A percentile compares a stretch with the other conserved stretches of the same genome.
Evolutionary conservation across 1,140 invertebrate species (phyloP).

Genomic region (Drosophila pachea): DNA sequence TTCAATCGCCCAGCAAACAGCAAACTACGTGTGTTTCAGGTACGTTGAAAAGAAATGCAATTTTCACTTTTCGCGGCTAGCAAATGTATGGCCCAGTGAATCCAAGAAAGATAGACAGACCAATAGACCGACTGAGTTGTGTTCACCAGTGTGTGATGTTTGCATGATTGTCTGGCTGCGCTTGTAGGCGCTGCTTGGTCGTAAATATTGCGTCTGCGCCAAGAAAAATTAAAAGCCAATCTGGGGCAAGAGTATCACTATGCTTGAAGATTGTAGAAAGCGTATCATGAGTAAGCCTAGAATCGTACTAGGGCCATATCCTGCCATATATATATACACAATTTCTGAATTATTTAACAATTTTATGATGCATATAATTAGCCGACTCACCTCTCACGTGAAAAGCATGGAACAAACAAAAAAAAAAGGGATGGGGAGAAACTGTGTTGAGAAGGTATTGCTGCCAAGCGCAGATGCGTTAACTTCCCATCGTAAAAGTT

Average conservation of each 20-base stretch:
- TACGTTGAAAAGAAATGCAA: constrained; percentile 72
- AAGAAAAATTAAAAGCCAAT: constrained; percentile 66
- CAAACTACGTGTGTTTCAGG: too few relatives aligned
- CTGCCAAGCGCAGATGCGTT: too few relatives aligned
- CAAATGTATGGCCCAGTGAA: constrained; percentile 49
- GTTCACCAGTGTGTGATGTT: constrained; percentile 11
- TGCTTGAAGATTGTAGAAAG: constrained; percentile 70
- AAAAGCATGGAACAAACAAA: neutral
- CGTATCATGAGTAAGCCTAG: constrained; percentile 59
- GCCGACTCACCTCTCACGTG: constrained; percentile 24
- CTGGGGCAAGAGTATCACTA: constrained; percentile 39
- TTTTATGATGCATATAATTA: constrained; percentile 32
- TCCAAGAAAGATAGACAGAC: constrained; percentile 14
- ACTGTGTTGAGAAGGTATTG: too few relatives aligned
- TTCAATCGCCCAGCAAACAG: constrained; percentile 10
- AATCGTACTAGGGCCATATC: too few relatives aligned
- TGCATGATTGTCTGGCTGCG: constrained; percentile 39
- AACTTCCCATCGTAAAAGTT: neutral
- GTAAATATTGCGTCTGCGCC: constrained; percentile 72
- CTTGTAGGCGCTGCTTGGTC: constrained; percentile 42
- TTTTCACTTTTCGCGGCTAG: constrained; percentile 67
- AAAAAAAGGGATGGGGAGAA: neutral
- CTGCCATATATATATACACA: neutral
- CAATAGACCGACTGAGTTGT: constrained; percentile 50
- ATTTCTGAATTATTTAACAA: neutral